Evolutionary conservation across 2,888 invertebrate genomes (phyloP), one percentile per base, ranked within the genome.

Genomic region (Drosophila anomalata): DNA sequence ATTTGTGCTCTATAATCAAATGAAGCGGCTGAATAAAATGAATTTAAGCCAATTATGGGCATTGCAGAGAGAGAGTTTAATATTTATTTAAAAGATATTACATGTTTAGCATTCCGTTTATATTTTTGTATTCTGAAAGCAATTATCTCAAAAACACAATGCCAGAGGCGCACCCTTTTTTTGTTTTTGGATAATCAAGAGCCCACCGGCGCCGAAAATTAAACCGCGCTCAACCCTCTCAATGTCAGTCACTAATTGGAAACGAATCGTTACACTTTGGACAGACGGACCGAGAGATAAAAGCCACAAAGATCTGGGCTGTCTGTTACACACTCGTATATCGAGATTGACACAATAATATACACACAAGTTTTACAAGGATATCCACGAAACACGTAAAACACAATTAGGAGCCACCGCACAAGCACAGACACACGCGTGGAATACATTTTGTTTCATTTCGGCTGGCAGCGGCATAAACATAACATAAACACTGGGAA

Each of bases 401-500:
- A 55, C 62, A 63, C 69, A 69, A 69, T 69, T 69, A 69, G 54
- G 63, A 63, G 54, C 31, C 55, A 31, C 46, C 46, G 31, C 62
- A 51, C 62, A 54, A 54, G 17, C 46, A 41, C 55, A 46, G 31
- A 55, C 63, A 22, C 52, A 42, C 36, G 24, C 14, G 7, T 8
- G 3, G 33, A 46, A 29, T 41, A 53, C 69, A 52, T 57, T 66
- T 66, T 52, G 67, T 41, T 57, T 41, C 31, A 44, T 57, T 67
- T 52, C 69, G 39, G 69, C 36, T 69, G 69, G 41, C 57, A 53
- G 41, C 24, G 26, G 42, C 54, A 50, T 47, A 74, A 74, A 55
- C 69, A 51, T 55, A 55, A 59, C 56, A 63, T 62, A 67, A 51
- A 74, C 42, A 71, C 60, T 68, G 52, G 71, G 31, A 52, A 70